These are phyloP conservation scores for Spodoptera frugiperda DNA, from an alignment of 1,140 invertebrate genomes.

Conservation along the genomic window DNA sequence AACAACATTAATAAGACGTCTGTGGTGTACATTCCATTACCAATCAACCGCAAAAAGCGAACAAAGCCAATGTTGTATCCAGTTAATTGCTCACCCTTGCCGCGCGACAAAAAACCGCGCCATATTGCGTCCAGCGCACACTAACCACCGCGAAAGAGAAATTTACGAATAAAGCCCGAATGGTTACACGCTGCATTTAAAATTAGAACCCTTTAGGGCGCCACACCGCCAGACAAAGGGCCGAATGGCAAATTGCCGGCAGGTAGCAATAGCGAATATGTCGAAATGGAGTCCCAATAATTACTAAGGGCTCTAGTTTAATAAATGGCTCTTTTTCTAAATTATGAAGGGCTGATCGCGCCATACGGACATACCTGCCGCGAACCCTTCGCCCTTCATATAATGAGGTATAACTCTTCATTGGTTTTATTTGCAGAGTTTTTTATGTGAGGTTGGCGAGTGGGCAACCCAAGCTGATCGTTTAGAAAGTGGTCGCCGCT, in stretches of 20 bases:
- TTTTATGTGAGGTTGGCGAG: conserved; percentile 46
- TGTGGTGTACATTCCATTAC: conserved; percentile 54
- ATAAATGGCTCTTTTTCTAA: conserved; percentile 84
- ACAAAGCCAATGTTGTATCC: conserved; percentile 74
- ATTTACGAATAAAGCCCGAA: conserved; percentile 84
- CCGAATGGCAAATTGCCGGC: conserved; percentile 84
- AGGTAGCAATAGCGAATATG: conserved; percentile 86
- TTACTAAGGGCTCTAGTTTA: conserved; percentile 83
- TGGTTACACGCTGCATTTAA: conserved; percentile 85
- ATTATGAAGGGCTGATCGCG: conserved; percentile 80
- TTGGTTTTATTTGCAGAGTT: conserved; percentile 59
- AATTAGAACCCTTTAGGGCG: conserved; percentile 86
- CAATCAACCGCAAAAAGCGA: conserved; percentile 71
- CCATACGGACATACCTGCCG: conserved; percentile 84
- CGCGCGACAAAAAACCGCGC: conserved; percentile 74
- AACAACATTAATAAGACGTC: conserved; percentile 20
- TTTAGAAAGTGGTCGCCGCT: conserved; percentile 33
- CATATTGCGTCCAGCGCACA: conserved; percentile 83
- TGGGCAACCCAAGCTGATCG: neutral
- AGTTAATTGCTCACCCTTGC: conserved; percentile 83
- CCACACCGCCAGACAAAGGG: conserved; percentile 84
- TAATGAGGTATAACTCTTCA: conserved; percentile 69
- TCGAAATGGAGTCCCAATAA: conserved; percentile 77
- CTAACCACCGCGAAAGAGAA: conserved; percentile 85
- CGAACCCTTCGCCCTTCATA: conserved; percentile 71